Evolutionary conservation across 2,888 invertebrate species (phyloP).

Genomic region (Allolobophora icterica): DNA sequence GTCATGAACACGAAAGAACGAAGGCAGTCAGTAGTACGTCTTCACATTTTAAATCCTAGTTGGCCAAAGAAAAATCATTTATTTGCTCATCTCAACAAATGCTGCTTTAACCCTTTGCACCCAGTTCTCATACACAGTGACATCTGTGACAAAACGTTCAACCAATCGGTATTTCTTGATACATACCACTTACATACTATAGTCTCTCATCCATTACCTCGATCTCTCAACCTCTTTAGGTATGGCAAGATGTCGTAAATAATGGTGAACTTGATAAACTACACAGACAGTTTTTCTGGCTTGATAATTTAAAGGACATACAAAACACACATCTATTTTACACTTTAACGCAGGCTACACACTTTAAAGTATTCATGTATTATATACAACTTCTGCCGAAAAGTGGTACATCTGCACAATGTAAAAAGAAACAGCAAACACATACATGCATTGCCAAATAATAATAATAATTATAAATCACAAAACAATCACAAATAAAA

Average conservation of each 20-base stretch:
- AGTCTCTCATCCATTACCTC: background rate
- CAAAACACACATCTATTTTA: constrained; percentile 26
- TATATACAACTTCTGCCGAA: constrained; percentile 22
- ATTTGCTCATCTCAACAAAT: too few species aligned
- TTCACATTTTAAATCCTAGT: too few species aligned
- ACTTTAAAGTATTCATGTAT: constrained; percentile 26
- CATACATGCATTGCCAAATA: constrained; percentile 13
- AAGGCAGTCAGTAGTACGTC: too few species aligned
- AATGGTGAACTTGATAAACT: background rate
- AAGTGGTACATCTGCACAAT: constrained; percentile 1
- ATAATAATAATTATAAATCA: background rate
- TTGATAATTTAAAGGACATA: constrained; percentile 31
- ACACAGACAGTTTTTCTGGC: background rate
- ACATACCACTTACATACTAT: too few species aligned
- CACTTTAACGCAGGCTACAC: constrained; percentile 18
- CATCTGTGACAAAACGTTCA: too few species aligned
- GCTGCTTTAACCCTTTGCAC: too few species aligned
- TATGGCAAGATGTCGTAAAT: background rate
- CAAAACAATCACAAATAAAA: background rate
- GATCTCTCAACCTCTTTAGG: background rate
- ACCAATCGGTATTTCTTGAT: too few species aligned
- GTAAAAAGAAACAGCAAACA: constrained; percentile 25
- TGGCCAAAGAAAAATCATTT: too few species aligned
- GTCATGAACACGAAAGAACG: too few species aligned
- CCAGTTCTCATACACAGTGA: too few species aligned